A percentile compares a stretch with the other conserved stretches of the same genome.
Evolutionary conservation across 2,797 vertebrate genomes (phyloP).

Genomic region (Poecilia picta): DNA sequence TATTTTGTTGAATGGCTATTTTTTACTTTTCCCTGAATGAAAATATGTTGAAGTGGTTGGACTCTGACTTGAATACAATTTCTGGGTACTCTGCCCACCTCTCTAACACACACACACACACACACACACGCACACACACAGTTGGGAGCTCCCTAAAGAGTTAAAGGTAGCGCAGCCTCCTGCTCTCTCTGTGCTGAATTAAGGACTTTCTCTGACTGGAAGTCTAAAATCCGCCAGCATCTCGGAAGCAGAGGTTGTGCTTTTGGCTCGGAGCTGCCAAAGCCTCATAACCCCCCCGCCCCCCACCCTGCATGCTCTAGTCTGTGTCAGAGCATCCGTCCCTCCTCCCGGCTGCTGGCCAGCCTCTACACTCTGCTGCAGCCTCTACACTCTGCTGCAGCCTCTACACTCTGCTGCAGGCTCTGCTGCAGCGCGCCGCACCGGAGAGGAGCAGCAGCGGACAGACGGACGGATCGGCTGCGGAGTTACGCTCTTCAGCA

Average conservation of each 20-base stretch:
- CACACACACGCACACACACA: no score
- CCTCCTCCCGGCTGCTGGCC: slow-evolving; percentile 19
- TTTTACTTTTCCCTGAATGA: no score
- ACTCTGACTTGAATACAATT: no score
- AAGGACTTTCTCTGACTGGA: slow-evolving; percentile 17
- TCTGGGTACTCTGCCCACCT: no score
- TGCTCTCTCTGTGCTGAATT: slow-evolving; percentile 6
- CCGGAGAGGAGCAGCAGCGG: slow-evolving; percentile 39
- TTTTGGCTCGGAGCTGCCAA: slow-evolving; percentile 37
- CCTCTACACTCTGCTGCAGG: no score
- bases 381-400: no score
- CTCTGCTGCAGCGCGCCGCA: slow-evolving; percentile 52
- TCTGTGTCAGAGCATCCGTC: slow-evolving; percentile 43
- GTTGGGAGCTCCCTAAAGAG: background rate
- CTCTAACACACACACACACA: background rate
- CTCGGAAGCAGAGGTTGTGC: slow-evolving; percentile 15
- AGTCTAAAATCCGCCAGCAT: slow-evolving; percentile 18
- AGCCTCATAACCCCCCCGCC: slow-evolving; percentile 15
- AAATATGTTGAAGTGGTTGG: no score
- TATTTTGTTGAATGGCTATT: no score
- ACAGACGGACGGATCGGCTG: slow-evolving; percentile 36
- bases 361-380: slow-evolving; percentile 25
- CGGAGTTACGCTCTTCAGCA: slow-evolving; percentile 43
- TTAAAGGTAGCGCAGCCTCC: slow-evolving; percentile 15
- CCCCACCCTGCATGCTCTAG: slow-evolving; percentile 23